Evolutionary conservation across 2,888 invertebrate genomes (phyloP), one percentile per base, ranked within the genome.

Genomic region (Habrosyne pyritoides): DNA sequence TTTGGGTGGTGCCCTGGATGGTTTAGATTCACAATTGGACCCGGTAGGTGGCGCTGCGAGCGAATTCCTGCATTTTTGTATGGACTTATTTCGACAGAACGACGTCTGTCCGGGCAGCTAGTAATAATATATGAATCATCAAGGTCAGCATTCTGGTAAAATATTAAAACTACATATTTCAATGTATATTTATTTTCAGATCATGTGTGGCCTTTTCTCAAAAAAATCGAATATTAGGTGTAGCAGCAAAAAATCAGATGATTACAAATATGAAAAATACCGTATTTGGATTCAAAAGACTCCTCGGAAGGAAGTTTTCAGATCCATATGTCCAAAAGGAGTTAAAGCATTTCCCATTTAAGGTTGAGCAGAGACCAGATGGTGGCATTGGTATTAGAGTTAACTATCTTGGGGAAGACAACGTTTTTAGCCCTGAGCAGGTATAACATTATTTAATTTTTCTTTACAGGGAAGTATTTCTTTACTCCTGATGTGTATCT

Each of bases 211-310:
- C 99, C 21, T 98, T 99, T 92, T 97, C 97, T 77, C 96, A 96
- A 63, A 98, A 97, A 84, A 97, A 97, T 82, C 95, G 99, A 72
- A 96, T 97, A 77, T 94, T 99, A 84, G 99, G 99, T 57, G 98
- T 98, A 42, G 97, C 99, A 48, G 99, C 99, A 58, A 99, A 98
- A 86, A 99, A 98, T 83, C 98, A 99, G 87, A 96, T 97, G 93
- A 96, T 98, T 54, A 98, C 99, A 74, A 99, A 99, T 85, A 96
- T 99, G 95, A 98, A 98, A 88, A 99, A 99, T 86, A 99, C 99
- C 62, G 95, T 99, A 57, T 96, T 96, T 90, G 97, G 97, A 61
- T 98, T 99, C 87, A 99, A 99, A 90, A 95, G 98, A 76, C 93
- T 99, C 53, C 89, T 99, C 76, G 99, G 99, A 56, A 94, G 99